Base-by-base conservation (phyloP, 2,113 vertebrate species). In the Axis porcinus region DNA sequence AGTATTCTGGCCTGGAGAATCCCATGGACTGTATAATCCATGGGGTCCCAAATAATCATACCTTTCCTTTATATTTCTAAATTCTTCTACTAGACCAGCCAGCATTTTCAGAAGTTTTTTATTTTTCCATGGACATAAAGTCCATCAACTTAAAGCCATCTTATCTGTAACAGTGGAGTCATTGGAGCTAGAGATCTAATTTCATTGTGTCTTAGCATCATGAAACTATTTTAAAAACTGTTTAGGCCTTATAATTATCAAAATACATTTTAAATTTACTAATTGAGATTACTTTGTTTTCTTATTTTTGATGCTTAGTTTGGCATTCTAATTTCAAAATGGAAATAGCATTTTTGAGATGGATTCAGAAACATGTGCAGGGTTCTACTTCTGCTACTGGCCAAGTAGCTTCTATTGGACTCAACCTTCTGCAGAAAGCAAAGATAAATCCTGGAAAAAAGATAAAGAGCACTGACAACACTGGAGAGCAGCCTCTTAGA, bases 251-350 rank as follows among this genome's bases (percentile, higher is more conserved):
- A 36, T 45, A 83, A 64, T 96, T 89, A 78, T 86, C n/a, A 70
- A 86, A 94, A 91, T 91, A 45, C 64, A 52, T 92, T 92, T 95
- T 81, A 23, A 93, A 94, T 83, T 58, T 90, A 91, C 78, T 93
- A 67, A 89, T 55, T 79, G 45, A 91, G n/a, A 81, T n/a, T 47
- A 54, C 36, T 96, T 96, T 96, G 36, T 96, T 94, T 81, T 84
- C 64, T 93, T 94, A 89, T 76, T 96, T 92, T 96, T 96, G 83
- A 89, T 90, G n/a, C 45, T 96, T 82, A 83, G n/a, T 64, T 86
- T 96, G 25, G 12, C 58, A 90, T 94, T 82, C 91, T 91, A 74
- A 86, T 96, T 97, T 96, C 21, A 97, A 96, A 94, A 93, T 57
- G 40, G 54, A 97, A 97, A 91, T 93, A 88, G 23, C 57, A 89